These are phyloP conservation scores for Phalacrocorax pelagicus DNA, from an alignment of 2,113 vertebrate genomes.

Conservation along the genomic window DNA sequence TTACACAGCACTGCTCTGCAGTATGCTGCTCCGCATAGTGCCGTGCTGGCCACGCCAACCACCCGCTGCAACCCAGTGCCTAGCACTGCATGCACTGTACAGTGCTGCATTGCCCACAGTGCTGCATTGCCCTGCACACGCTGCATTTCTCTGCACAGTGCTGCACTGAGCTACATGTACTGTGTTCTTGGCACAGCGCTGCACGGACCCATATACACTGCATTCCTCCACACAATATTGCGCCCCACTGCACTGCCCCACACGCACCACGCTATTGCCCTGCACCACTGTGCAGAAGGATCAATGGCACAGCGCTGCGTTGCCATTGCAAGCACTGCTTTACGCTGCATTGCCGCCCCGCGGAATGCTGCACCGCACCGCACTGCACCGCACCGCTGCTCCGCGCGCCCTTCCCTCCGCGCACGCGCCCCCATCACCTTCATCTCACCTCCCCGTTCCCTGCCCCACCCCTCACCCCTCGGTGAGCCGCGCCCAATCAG, in stretches of 20 bases:
- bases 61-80: background rate
- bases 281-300: background rate
- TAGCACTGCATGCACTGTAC: background rate
- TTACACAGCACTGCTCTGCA: background rate
- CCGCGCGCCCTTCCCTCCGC: too few relatives aligned
- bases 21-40: background rate
- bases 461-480: accelerated
- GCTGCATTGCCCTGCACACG: background rate
- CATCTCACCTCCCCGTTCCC: accelerated
- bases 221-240: background rate
- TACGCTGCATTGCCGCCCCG: background rate
- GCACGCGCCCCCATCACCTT: accelerated
- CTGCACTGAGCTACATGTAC: too few relatives aligned
- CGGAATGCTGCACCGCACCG: background rate
- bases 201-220: accelerated
- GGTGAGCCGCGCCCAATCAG: accelerated
- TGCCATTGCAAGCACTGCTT: background rate
- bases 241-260: accelerated
- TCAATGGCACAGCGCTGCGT: background rate
- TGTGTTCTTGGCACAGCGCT: background rate
- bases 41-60: background rate
- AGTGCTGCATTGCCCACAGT: background rate
- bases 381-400: too few relatives aligned
- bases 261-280: background rate
- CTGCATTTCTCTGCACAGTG: background rate